These are phyloP conservation scores for Malurus alboscapulatus DNA, from an alignment of 2,113 vertebrate genomes.

Conservation along the genomic window DNA sequence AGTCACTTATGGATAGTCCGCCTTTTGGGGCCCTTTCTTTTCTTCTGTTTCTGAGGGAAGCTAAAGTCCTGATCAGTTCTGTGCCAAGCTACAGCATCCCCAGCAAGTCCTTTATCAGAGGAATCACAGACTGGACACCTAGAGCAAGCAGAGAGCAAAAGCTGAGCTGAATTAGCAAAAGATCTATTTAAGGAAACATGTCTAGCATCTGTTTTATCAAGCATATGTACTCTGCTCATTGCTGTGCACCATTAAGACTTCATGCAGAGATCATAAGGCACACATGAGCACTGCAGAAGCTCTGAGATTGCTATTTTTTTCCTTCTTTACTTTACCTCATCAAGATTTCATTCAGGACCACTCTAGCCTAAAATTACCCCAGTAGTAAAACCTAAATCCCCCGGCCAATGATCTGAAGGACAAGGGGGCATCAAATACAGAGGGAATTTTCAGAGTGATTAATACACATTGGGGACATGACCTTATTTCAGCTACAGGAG, in stretches of 20 bases:
- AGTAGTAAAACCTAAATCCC: background rate
- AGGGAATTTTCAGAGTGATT: background rate
- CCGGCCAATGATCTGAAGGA: background rate
- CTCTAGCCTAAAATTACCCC: background rate
- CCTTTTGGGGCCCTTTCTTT: background rate
- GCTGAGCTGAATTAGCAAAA: conserved; percentile 5
- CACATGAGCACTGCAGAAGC: background rate
- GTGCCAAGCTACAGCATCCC: background rate
- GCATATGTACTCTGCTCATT: background rate
- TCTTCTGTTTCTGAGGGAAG: background rate
- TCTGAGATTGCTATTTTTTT: background rate
- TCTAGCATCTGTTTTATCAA: conserved; percentile 18
- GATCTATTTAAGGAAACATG: conserved; percentile 16
- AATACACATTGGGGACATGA: background rate
- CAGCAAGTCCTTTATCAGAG: background rate
- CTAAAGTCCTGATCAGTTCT: background rate
- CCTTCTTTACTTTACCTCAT: background rate
- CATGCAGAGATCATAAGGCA: background rate
- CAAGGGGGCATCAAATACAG: background rate
- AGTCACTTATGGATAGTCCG: background rate
- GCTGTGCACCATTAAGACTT: conserved; percentile 21
- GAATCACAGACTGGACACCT: background rate
- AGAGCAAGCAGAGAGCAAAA: background rate
- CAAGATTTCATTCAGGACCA: background rate
- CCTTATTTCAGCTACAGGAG: background rate